Evolutionary conservation across 2,797 vertebrate genomes (phyloP), one percentile per base, ranked within the genome.

Genomic region (Chanos chanos): DNA sequence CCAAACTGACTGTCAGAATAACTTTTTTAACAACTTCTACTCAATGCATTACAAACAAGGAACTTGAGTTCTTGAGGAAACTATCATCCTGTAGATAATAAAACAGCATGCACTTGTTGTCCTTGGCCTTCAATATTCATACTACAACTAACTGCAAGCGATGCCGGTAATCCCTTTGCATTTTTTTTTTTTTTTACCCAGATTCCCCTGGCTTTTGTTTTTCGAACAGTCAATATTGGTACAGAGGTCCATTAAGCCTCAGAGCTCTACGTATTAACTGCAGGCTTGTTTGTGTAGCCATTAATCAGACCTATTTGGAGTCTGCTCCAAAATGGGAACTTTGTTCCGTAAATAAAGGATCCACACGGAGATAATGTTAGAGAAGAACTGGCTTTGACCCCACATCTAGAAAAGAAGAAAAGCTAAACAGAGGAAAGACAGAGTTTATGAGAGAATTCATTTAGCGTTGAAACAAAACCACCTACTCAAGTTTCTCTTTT

Each of bases 231-330:
- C 72, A 86, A 83, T 86, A 83, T 86, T 85, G 65, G 77, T 79
- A 78, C 67, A 79, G 61, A 69, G 51, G 71, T 72, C 47, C 68
- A 71, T 62, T 70, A 70, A 73, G 45, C 63, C 54, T 62, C 71
- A 64, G 49, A 58, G 28, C 36, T 8, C 63, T 82, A 76, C 80
- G 71, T 76, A 83, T 85, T 84, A 84, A 75, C 64, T 13, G 71
- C 68, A 63, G 75, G 79, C 70, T 64, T 86, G 75, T 89, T 87
- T 88, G 79, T 77, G 77, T 65, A 73, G 66, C 73, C 81, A 88
- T 88, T 85, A 86, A 85, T 88, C 83, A 85, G 58, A 78, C 76
- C 59, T 64, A 74, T 77, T 69, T 66, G 71, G 74, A 77, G 67
- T 67, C 53, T 63, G 54, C 66, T 70, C 74, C 70, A 74, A 69